A percentile compares a stretch with the other conserved stretches of the same genome.
phyloP scores from a whole-genome alignment of 1,140 invertebrate species.

The Philotrypesis tridentata region DNA sequence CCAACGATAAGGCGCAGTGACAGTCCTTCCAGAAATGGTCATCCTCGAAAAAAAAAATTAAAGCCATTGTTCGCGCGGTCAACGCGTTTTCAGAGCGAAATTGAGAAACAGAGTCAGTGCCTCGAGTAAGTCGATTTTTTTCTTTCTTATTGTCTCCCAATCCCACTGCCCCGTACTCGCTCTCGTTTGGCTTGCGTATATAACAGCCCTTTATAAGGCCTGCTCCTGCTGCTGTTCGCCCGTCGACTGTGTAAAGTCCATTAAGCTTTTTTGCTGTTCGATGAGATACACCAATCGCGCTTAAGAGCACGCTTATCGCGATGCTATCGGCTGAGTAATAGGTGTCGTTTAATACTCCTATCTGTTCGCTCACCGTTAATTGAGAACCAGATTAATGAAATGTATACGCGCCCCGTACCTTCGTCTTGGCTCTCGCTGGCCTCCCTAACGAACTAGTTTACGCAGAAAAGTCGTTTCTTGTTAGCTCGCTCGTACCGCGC shows the following conservation, averaged over 20 bases:
- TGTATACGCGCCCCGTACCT: constrained; percentile 54
- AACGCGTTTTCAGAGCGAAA: neutral
- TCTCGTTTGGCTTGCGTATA: neutral
- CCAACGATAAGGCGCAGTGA: constrained; percentile 66
- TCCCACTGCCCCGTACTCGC: neutral
- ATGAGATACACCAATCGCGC: constrained; percentile 50
- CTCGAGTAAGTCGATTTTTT: constrained; percentile 30
- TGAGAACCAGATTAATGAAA: constrained; percentile 65
- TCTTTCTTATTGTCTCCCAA: constrained; percentile 18
- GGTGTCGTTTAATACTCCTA: constrained; percentile 65
- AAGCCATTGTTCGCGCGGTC: neutral
- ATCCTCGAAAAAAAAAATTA: neutral
- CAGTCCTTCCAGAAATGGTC: neutral
- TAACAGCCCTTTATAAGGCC: neutral
- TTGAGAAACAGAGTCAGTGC: neutral
- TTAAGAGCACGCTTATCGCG: constrained; percentile 55
- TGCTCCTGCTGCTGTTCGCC: neutral
- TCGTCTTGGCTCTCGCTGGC: neutral
- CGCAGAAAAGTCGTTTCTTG: constrained; percentile 46
- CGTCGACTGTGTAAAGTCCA: constrained; percentile 48
- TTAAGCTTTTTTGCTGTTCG: constrained; percentile 51
- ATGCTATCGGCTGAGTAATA: constrained; percentile 63
- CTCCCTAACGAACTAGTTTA: constrained; percentile 52
- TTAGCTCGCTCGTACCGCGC: constrained; percentile 11
- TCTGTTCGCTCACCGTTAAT: constrained; percentile 63